phyloP scores from a whole-genome alignment of 2,888 invertebrate genomes.

The Prosapia bicincta region DNA sequence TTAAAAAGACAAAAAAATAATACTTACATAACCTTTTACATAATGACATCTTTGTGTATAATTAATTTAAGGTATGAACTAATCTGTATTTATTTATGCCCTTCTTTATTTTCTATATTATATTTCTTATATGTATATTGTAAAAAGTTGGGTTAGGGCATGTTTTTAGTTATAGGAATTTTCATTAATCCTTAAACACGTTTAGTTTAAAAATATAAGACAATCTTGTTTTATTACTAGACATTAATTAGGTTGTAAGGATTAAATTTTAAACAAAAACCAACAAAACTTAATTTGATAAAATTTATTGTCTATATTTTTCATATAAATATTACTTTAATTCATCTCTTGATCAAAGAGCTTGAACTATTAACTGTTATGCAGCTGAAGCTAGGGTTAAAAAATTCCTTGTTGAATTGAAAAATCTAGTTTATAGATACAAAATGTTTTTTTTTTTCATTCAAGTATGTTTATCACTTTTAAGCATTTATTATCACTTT shows the following conservation, averaged over 20 bases:
- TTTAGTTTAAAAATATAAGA: not conserved
- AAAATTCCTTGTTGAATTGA: no score
- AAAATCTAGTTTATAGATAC: no score
- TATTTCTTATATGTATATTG: not conserved
- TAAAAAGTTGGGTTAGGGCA: slow-evolving; percentile 2
- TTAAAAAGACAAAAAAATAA: not conserved
- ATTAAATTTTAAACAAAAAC: no score
- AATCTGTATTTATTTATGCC: not conserved
- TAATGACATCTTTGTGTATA: not conserved
- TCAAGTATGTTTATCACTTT: no score
- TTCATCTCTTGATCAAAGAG: no score
- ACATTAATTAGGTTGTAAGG: not conserved
- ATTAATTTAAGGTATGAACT: not conserved
- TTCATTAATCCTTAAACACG: not conserved
- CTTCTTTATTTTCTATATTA: not conserved
- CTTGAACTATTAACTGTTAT: no score
- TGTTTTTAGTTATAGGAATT: not conserved
- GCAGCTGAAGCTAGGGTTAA: no score
- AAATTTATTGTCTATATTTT: no score
- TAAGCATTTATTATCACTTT: no score
- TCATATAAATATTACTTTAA: no score
- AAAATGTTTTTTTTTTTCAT: no score
- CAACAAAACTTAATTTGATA: no score
- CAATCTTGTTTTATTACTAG: not conserved
- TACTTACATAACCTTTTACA: not conserved